These are phyloP conservation scores for Pachyuromys duprasi DNA, from an alignment of 2,797 vertebrate genomes.

Conservation along the genomic window DNA sequence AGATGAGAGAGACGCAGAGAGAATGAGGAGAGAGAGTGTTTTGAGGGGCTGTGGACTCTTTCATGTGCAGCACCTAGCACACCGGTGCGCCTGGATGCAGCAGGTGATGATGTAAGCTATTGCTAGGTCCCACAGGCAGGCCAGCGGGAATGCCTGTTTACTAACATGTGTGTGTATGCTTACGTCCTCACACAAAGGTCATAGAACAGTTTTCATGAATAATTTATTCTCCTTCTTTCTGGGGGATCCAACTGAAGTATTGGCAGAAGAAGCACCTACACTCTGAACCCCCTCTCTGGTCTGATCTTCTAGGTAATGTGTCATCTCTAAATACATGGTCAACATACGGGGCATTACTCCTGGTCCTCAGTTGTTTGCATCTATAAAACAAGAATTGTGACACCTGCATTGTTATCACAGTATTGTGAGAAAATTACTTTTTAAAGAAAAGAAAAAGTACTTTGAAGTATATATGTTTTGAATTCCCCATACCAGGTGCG, in stretches of 20 bases:
- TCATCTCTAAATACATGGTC: not conserved
- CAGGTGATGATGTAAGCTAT: not conserved
- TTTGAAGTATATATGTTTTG: not conserved
- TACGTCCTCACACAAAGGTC: not conserved
- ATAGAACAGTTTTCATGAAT: not conserved
- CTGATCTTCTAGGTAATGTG: not conserved
- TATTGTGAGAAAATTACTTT: not conserved
- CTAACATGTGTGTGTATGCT: not conserved
- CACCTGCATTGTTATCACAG: not conserved
- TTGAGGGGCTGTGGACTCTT: not conserved
- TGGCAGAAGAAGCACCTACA: not conserved
- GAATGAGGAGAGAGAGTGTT: not conserved
- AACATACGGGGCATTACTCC: not conserved
- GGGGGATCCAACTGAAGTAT: not conserved
- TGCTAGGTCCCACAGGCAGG: not conserved
- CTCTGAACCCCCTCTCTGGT: not conserved
- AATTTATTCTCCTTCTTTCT: not conserved
- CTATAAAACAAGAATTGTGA: not conserved
- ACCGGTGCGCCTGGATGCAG: too few relatives aligned
- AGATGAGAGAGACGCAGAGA: not conserved
- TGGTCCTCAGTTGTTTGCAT: not conserved
- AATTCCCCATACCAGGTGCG: not conserved
- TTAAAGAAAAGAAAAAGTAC: not conserved
- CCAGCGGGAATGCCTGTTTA: not conserved
- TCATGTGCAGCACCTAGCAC: not conserved